phyloP scores from a whole-genome alignment of 2,888 invertebrate genomes.

The Ophion ellenae region DNA sequence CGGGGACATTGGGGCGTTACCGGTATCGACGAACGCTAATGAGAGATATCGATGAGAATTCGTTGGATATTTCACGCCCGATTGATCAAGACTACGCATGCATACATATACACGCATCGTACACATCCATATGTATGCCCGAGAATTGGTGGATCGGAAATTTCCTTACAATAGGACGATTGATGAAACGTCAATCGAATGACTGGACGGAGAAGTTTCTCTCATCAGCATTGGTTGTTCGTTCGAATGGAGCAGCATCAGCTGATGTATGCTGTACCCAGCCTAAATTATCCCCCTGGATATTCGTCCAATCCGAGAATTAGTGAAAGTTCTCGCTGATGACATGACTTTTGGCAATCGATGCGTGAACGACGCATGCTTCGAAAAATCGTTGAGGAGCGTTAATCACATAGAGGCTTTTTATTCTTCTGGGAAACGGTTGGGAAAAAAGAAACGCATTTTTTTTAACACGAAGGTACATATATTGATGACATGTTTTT shows the following conservation, averaged over 20 bases:
- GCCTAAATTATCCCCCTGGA: slow-evolving; percentile 1
- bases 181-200: slow-evolving; percentile 54
- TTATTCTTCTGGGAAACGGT: no score
- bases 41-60: slow-evolving; percentile 26
- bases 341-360: background rate
- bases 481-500: no score
- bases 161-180: slow-evolving; percentile 29
- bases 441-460: no score
- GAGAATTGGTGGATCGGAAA: slow-evolving; percentile 3
- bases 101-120: background rate
- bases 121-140: background rate
- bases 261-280: slow-evolving; percentile 9
- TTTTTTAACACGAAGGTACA: no score
- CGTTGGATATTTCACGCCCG: slow-evolving; percentile 17
- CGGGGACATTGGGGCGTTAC: slow-evolving; percentile 47
- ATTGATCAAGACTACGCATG: background rate
- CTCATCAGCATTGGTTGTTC: slow-evolving; percentile 24
- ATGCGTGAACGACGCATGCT: no score
- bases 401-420: no score
- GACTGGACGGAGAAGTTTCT: slow-evolving; percentile 47
- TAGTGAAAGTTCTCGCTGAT: slow-evolving; percentile 6
- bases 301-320: slow-evolving; percentile 8
- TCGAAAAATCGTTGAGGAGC: no score
- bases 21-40: slow-evolving; percentile 25
- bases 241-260: slow-evolving; percentile 34